Percentiles rank a stretch among this genome's conserved stretches.
Evolutionary conservation across 2,888 invertebrate species (phyloP).

Genomic region (Sarcophaga variegata): DNA sequence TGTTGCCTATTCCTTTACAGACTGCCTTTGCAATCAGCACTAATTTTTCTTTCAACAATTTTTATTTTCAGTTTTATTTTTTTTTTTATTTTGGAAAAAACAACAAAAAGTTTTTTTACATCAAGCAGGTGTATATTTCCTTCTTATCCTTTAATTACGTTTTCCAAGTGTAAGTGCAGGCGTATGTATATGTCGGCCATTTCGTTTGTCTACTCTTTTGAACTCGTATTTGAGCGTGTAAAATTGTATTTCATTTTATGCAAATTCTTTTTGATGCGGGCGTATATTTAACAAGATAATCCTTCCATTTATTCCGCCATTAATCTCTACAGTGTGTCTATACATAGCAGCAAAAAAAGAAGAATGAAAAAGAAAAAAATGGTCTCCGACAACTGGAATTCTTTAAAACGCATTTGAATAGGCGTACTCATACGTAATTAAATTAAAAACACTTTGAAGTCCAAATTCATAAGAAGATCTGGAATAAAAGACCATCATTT

Average conservation of each 20-base stretch:
- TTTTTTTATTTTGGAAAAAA: background rate
- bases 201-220: conserved; percentile 32
- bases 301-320: conserved; percentile 52
- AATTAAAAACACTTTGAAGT: too few species aligned
- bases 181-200: background rate
- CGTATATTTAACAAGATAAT: conserved; percentile 59
- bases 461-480: too few species aligned
- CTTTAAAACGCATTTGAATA: background rate
- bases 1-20: background rate
- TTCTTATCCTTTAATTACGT: conserved; percentile 61
- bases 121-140: conserved; percentile 53
- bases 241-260: conserved; percentile 57
- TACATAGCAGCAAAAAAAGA: background rate
- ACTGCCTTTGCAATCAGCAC: background rate
- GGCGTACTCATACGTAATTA: too few species aligned
- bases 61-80: background rate
- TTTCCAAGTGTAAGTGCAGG: background rate
- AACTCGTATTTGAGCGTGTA: conserved; percentile 6
- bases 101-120: conserved; percentile 36
- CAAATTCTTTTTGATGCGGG: conserved; percentile 61
- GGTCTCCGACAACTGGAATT: background rate
- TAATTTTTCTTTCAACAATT: background rate
- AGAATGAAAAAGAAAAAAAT: background rate
- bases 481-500: too few species aligned
- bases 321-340: conserved; percentile 31